These are phyloP conservation scores for Mungos mungo DNA, from an alignment of 2,113 vertebrate genomes.

Conservation along the genomic window DNA sequence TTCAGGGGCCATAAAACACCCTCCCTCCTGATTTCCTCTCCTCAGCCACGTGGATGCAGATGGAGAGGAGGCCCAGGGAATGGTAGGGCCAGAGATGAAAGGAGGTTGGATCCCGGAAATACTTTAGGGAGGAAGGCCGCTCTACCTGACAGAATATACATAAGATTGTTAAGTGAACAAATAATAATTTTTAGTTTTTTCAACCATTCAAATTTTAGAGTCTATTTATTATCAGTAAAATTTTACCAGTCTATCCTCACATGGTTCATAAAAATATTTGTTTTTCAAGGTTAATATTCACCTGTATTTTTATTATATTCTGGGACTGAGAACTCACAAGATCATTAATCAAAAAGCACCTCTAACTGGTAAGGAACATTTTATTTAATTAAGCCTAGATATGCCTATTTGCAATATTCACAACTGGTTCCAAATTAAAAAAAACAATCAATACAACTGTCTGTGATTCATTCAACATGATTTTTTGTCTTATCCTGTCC, in stretches of 20 bases:
- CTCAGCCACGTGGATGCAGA: background rate
- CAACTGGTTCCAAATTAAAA: background rate
- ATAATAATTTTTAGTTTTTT: slow-evolving; percentile 18
- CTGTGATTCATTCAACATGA: background rate
- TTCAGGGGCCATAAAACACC: background rate
- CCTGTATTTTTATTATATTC: background rate
- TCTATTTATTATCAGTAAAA: background rate
- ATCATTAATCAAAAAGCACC: background rate
- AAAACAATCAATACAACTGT: background rate
- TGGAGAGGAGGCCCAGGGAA: background rate
- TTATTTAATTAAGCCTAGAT: background rate
- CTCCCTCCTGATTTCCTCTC: background rate
- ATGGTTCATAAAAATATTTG: background rate
- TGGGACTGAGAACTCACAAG: background rate
- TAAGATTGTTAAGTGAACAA: background rate
- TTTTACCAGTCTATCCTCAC: background rate
- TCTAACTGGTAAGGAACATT: background rate
- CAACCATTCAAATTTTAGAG: background rate
- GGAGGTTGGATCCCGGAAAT: background rate
- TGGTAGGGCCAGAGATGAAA: background rate
- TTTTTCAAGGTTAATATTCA: background rate
- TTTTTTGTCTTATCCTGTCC: background rate
- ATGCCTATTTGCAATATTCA: background rate
- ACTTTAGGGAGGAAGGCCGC: background rate
- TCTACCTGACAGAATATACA: background rate